Evolutionary conservation across 2,888 invertebrate species (phyloP).

Genomic region (Caenorhabditis wallacei): DNA sequence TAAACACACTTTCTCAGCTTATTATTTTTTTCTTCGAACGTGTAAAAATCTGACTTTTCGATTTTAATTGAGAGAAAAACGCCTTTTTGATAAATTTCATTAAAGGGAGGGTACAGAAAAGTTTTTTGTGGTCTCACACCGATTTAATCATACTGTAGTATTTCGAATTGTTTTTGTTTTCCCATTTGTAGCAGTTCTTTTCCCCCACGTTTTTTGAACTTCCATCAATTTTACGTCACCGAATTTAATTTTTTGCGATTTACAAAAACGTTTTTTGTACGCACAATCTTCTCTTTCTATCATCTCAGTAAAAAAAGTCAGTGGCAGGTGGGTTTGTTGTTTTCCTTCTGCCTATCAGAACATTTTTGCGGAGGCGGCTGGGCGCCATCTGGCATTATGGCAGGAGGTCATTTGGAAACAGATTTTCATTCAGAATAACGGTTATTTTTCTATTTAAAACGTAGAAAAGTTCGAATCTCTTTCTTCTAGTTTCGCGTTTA

Average conservation of each 20-base stretch:
- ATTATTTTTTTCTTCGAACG: not conserved
- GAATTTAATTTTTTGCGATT: not conserved
- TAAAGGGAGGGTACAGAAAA: not conserved
- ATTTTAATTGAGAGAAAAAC: too few species aligned
- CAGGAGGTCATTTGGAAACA: conserved; percentile 27
- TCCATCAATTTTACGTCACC: not conserved
- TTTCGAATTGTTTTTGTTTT: not conserved
- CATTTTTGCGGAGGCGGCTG: conserved; percentile 26
- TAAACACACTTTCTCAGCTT: conserved; percentile 30
- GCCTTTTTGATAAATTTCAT: not conserved
- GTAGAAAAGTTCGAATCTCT: too few species aligned
- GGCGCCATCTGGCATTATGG: conserved; percentile 34
- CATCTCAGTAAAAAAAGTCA: not conserved
- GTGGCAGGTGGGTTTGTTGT: conserved; percentile 33
- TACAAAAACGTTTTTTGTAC: not conserved
- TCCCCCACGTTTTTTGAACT: not conserved
- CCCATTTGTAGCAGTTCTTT: not conserved
- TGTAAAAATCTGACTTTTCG: not conserved
- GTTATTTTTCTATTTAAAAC: too few species aligned
- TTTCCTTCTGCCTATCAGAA: conserved; percentile 23
- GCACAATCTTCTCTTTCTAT: not conserved
- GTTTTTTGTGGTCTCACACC: not conserved
- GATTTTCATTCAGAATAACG: not conserved
- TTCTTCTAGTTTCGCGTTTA: too few species aligned
- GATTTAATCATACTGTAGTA: not conserved